A percentile compares a stretch with the other conserved stretches of the same genome.
Evolutionary conservation across 2,888 invertebrate genomes (phyloP).

Genomic region (Aporophyla lueneburgensis): DNA sequence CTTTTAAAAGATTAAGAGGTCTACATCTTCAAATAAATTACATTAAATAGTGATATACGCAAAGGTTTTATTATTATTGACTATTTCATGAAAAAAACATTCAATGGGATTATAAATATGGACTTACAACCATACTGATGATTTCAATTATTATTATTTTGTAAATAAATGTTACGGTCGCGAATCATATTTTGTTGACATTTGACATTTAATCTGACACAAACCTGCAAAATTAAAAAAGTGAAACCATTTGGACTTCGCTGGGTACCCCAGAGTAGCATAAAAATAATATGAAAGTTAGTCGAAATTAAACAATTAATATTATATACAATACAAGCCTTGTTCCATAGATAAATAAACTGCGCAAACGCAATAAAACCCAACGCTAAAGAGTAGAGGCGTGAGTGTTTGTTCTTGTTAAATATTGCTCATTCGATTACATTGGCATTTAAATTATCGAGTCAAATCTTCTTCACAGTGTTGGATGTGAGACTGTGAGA

Average conservation of each 20-base stretch:
- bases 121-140: no score
- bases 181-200: no score
- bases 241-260: no score
- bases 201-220: no score
- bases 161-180: no score
- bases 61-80: no score
- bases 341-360: constrained; percentile 5
- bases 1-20: background rate
- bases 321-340: background rate
- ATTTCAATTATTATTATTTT: no score
- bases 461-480: constrained; percentile 38
- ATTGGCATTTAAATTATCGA: constrained; percentile 58
- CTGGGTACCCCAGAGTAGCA: no score
- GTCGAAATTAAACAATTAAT: background rate
- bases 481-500: constrained; percentile 41
- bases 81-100: no score
- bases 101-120: no score
- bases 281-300: background rate
- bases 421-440: constrained; percentile 57
- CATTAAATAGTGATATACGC: background rate
- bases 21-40: background rate
- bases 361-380: constrained; percentile 21
- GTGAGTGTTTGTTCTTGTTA: constrained; percentile 48
- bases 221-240: no score
- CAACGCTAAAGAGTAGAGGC: constrained; percentile 24